Conservation (phyloP, 2,113 vertebrate genomes). For the Petrocephalus microphthalmus region DNA sequence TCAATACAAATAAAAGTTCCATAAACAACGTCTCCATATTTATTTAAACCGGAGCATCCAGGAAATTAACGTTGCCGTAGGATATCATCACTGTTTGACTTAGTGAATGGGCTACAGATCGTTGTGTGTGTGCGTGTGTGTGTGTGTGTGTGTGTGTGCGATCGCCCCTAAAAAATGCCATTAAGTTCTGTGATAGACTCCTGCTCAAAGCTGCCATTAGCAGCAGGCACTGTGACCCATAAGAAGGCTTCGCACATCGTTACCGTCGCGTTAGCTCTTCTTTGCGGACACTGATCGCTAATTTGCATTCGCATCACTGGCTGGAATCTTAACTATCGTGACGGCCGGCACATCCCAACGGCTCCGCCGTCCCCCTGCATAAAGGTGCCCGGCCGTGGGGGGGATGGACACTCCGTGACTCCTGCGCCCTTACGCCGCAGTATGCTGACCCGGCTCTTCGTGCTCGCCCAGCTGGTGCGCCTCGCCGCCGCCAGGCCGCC, state of each 20-base stretch:
- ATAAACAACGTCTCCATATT: no score
- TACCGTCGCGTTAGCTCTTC: constrained; percentile 70
- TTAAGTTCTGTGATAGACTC: not conserved
- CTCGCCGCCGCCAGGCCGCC: constrained; percentile 43
- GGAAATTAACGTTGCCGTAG: no score
- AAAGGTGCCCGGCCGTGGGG: constrained; percentile 54
- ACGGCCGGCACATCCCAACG: constrained; percentile 35
- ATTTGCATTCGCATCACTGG: constrained; percentile 70
- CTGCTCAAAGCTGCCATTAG: not conserved
- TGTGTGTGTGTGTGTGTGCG: no score
- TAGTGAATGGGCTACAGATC: no score
- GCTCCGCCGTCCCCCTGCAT: constrained; percentile 51
- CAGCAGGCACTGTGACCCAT: constrained; percentile 20
- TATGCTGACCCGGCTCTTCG: constrained; percentile 43
- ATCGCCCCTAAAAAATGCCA: not conserved
- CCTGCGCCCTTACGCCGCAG: not conserved
- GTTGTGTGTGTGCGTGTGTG: no score
- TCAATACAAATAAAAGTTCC: no score
- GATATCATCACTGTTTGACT: no score
- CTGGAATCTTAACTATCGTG: constrained; percentile 59
- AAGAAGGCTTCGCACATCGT: constrained; percentile 71
- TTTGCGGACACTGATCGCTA: constrained; percentile 72
- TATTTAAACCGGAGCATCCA: no score
- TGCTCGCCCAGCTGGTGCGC: constrained; percentile 31
- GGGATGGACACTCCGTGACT: not conserved